Evolutionary conservation across 2,888 invertebrate species (phyloP).

Genomic region (Sericinus montela): DNA sequence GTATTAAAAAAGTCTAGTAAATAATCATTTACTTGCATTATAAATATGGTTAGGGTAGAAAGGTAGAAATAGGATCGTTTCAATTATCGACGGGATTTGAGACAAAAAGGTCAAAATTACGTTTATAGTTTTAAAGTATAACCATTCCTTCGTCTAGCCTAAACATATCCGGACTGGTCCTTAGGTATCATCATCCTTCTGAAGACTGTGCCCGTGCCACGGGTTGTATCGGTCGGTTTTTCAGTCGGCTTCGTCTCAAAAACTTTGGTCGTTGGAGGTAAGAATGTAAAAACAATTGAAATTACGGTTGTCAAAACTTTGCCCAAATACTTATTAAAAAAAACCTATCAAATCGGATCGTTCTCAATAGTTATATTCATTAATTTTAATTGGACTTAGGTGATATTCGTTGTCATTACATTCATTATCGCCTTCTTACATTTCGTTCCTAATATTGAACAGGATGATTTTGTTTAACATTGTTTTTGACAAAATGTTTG

Average conservation of each 20-base stretch:
- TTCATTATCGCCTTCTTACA: constrained; percentile 1
- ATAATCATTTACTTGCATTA: no score
- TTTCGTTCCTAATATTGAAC: constrained; percentile 3
- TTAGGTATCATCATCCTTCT: constrained; percentile 70
- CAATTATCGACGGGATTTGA: no score
- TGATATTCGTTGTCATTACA: background rate
- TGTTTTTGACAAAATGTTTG: constrained; percentile 6
- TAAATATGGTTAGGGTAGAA: no score
- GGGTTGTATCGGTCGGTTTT: constrained; percentile 68
- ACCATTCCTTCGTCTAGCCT: constrained; percentile 27
- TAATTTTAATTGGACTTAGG: constrained; percentile 1
- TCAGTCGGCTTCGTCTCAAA: constrained; percentile 72
- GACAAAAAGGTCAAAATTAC: constrained; percentile 1
- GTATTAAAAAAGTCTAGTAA: no score
- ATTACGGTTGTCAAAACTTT: constrained; percentile 20
- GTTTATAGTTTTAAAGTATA: constrained; percentile 3
- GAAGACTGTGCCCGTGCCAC: constrained; percentile 68
- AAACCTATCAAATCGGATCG: background rate
- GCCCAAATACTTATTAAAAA: constrained; percentile 3
- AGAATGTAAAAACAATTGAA: constrained; percentile 43
- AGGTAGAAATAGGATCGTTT: no score
- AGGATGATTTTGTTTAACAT: constrained; percentile 3
- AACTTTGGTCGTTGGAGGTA: constrained; percentile 73
- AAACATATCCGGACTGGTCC: constrained; percentile 63
- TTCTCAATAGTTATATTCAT: background rate